Percentiles rank a stretch among this genome's conserved stretches.
These are phyloP conservation scores for Tympanuchus pallidicinctus DNA, from an alignment of 2,113 vertebrate species.

Conservation along the genomic window DNA sequence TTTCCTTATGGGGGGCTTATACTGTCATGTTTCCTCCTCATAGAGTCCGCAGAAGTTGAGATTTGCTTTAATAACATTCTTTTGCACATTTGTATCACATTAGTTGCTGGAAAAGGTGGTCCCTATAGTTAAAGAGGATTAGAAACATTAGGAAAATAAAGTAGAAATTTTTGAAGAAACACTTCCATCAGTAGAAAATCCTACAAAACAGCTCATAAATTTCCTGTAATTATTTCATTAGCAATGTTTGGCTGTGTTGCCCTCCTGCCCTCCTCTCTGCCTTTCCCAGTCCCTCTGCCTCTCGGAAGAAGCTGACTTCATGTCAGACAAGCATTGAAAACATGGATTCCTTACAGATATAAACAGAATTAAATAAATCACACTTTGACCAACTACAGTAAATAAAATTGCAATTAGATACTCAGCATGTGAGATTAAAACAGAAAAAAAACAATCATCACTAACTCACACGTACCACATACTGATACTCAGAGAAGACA, in stretches of 20 bases:
- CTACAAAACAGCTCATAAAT: background rate
- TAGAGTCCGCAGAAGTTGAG: constrained; percentile 80
- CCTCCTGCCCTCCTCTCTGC: background rate
- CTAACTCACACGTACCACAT: too few species aligned
- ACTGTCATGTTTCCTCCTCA: constrained; percentile 78
- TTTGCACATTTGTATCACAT: constrained; percentile 75
- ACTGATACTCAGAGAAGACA: background rate
- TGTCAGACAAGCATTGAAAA: background rate
- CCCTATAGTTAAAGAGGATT: constrained; percentile 57
- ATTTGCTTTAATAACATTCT: constrained; percentile 81
- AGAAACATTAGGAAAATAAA: constrained; percentile 14
- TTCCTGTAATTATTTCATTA: constrained; percentile 27
- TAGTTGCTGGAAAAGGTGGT: constrained; percentile 72
- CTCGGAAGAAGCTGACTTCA: background rate
- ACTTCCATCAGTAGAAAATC: background rate
- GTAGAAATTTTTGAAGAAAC: background rate
- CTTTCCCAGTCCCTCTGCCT: background rate
- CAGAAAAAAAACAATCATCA: background rate
- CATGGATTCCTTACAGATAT: background rate
- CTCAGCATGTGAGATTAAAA: background rate
- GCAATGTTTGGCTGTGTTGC: background rate
- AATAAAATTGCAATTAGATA: background rate
- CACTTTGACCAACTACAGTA: background rate
- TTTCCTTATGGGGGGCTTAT: constrained; percentile 82
- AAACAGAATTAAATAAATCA: background rate